Evolutionary conservation across 1,140 invertebrate species (phyloP).

Genomic region (Popillia japonica): DNA sequence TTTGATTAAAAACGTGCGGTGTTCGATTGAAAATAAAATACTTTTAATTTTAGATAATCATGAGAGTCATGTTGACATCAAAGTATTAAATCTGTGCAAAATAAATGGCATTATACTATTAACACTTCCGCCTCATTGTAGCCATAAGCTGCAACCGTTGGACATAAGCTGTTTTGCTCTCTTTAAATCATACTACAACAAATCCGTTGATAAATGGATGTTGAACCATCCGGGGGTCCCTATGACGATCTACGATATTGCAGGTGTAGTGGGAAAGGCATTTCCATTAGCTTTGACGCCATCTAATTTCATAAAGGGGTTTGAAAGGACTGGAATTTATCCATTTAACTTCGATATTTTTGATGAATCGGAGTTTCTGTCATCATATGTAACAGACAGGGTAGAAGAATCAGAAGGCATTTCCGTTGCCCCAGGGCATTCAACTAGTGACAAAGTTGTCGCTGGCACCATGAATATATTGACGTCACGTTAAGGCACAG

Average conservation of each 20-base stretch:
- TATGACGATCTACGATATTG: conserved; percentile 63
- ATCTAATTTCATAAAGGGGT: conserved; percentile 61
- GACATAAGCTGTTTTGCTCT: conserved; percentile 55
- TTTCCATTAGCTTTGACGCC: conserved; percentile 57
- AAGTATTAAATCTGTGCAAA: conserved; percentile 49
- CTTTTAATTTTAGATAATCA: conserved; percentile 50
- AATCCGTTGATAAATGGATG: conserved; percentile 59
- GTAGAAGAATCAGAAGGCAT: not conserved
- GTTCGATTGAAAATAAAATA: not conserved
- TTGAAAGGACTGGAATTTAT: conserved; percentile 58
- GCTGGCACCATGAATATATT: too few species aligned
- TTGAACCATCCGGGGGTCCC: conserved; percentile 59
- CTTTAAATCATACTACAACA: conserved; percentile 57
- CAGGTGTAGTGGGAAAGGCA: conserved; percentile 56
- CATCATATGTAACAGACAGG: conserved; percentile 56
- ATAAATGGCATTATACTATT: conserved; percentile 57
- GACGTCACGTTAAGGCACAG: too few species aligned
- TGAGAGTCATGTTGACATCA: conserved; percentile 46
- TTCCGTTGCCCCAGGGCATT: too few species aligned
- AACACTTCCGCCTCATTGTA: conserved; percentile 58
- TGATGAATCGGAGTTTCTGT: conserved; percentile 55
- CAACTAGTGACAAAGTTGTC: too few species aligned
- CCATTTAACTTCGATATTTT: conserved; percentile 58
- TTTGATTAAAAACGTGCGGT: too few species aligned
- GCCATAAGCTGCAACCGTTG: conserved; percentile 55